These are phyloP conservation scores for Drosophila malerkotliana DNA, from an alignment of 1,140 invertebrate genomes.

Conservation along the genomic window DNA sequence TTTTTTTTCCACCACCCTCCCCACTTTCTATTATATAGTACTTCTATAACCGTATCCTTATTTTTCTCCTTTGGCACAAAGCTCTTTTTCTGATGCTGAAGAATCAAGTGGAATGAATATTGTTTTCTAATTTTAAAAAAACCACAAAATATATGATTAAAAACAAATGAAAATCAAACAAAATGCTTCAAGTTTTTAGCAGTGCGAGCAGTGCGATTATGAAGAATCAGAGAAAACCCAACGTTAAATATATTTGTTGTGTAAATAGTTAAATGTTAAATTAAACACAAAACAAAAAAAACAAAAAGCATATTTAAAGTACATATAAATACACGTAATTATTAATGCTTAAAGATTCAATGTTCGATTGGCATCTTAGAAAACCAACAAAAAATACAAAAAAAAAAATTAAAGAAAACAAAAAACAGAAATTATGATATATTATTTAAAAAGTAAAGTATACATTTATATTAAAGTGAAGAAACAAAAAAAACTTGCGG, in stretches of 20 bases:
- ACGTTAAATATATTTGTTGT: constrained; percentile 80
- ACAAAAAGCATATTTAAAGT: constrained; percentile 66
- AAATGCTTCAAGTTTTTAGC: constrained; percentile 70
- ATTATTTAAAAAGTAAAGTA: constrained; percentile 71
- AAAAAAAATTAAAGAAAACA: constrained; percentile 13
- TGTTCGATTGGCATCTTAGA: constrained; percentile 69
- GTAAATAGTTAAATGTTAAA: constrained; percentile 81
- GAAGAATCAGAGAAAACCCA: constrained; percentile 50
- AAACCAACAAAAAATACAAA: constrained; percentile 53
- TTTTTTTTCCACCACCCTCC: constrained; percentile 15
- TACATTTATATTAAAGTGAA: constrained; percentile 55
- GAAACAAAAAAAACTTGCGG: constrained; percentile 65
- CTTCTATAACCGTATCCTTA: not conserved
- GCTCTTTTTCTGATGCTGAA: constrained; percentile 25
- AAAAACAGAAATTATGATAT: constrained; percentile 65
- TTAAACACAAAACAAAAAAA: constrained; percentile 51
- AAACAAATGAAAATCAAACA: constrained; percentile 55
- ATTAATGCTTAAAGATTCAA: constrained; percentile 71
- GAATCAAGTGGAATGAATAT: constrained; percentile 58
- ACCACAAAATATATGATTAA: constrained; percentile 41
- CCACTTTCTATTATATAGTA: not conserved
- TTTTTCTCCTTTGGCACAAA: constrained; percentile 55
- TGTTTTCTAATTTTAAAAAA: constrained; percentile 80
- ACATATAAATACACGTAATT: constrained; percentile 51
- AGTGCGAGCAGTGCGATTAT: constrained; percentile 37